Percentiles rank a stretch among this genome's conserved stretches.
Conservation (phyloP, 1,140 invertebrate genomes). For the Tetragonula clypearis region DNA sequence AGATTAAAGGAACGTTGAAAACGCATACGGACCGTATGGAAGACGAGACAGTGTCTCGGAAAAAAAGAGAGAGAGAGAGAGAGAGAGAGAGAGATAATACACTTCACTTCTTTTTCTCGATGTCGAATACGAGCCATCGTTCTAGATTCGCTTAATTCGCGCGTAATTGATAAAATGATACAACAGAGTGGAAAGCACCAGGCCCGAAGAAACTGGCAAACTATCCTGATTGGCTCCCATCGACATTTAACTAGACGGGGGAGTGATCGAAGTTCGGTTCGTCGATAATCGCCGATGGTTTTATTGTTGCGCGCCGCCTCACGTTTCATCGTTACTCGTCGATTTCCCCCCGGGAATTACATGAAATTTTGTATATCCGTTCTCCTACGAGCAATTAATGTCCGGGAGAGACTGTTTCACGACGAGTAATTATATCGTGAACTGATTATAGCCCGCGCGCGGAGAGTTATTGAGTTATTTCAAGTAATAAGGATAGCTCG, state of each 20-base stretch:
- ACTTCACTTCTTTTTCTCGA: neutral
- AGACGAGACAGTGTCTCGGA: no score
- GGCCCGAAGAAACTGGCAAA: neutral
- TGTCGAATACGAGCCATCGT: neutral
- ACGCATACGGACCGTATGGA: no score
- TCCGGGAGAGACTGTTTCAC: neutral
- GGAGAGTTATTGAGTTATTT: slow-evolving; percentile 35
- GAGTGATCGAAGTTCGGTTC: slow-evolving; percentile 17
- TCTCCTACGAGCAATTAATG: slow-evolving; percentile 30
- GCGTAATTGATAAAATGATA: neutral
- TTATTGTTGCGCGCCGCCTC: slow-evolving; percentile 2
- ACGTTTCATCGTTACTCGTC: slow-evolving; percentile 3
- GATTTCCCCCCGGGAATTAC: neutral
- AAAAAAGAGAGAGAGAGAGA: neutral
- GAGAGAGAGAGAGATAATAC: neutral
- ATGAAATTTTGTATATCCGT: slow-evolving; percentile 18
- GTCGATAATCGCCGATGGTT: slow-evolving; percentile 14
- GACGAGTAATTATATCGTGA: slow-evolving; percentile 17
- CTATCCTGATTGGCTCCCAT: neutral
- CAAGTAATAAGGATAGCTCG: slow-evolving; percentile 8
- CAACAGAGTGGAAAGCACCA: neutral
- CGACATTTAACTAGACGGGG: slow-evolving; percentile 27
- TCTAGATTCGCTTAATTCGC: neutral
- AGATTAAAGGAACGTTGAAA: neutral
- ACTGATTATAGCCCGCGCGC: slow-evolving; percentile 3